phyloP scores from a whole-genome alignment of 2,797 vertebrate genomes.

The Sebastes melanostomus region DNA sequence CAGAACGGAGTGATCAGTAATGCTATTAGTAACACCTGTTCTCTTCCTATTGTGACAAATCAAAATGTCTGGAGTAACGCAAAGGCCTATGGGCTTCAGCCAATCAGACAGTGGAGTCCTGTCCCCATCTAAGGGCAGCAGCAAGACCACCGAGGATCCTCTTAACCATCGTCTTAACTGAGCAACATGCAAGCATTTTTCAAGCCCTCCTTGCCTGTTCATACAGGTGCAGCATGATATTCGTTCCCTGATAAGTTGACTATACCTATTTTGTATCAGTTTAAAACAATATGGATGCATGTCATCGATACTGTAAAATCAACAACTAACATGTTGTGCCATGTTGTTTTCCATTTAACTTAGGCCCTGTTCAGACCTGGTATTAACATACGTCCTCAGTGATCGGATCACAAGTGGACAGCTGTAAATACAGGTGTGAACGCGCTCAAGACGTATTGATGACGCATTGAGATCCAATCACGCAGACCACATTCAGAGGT shows the following conservation, averaged over 20 bases:
- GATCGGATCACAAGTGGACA: no score
- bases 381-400: no score
- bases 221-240: neutral
- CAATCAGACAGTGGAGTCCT: neutral
- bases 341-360: neutral
- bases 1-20: neutral
- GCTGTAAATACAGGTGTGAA: no score
- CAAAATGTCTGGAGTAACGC: neutral
- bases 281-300: neutral
- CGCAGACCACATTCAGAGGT: no score
- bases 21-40: neutral
- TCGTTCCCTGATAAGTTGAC: neutral
- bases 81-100: neutral
- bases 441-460: no score
- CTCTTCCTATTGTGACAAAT: neutral
- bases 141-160: neutral
- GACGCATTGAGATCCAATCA: no score
- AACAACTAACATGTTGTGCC: neutral
- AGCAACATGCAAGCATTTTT: neutral
- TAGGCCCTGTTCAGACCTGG: no score
- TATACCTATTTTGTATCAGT: neutral
- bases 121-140: neutral
- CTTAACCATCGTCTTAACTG: neutral
- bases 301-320: neutral
- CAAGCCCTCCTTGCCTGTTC: neutral